phyloP scores from a whole-genome alignment of 2,797 vertebrate species.

The Halcyon badia region DNA sequence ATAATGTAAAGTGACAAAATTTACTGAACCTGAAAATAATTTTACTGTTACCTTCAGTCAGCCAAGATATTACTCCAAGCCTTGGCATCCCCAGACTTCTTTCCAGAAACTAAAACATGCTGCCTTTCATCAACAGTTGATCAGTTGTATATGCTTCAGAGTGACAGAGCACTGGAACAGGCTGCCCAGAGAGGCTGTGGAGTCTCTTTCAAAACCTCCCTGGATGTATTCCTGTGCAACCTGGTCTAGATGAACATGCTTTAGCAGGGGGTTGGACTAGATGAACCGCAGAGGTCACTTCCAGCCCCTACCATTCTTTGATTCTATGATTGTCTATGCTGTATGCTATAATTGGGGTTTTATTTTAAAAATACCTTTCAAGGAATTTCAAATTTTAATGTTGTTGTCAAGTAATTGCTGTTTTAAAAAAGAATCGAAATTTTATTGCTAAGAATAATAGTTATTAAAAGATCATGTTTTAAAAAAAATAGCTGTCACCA shows the following conservation, averaged over 20 bases:
- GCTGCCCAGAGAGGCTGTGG: background rate
- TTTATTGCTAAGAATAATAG: background rate
- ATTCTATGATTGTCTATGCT: background rate
- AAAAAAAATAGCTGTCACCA: background rate
- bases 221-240: background rate
- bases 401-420: background rate
- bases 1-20: fast-evolving
- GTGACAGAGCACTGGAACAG: too few relatives aligned
- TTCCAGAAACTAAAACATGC: background rate
- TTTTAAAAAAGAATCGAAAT: background rate
- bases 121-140: background rate
- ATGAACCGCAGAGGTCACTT: background rate
- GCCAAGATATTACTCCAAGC: background rate
- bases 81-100: background rate
- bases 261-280: background rate
- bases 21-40: background rate
- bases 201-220: background rate
- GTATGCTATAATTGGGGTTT: background rate
- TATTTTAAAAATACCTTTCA: background rate
- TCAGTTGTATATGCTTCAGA: background rate
- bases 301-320: background rate
- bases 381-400: background rate
- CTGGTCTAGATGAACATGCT: background rate
- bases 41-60: background rate
- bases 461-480: background rate